Evolutionary conservation across 2,888 invertebrate genomes (phyloP).

Genomic region (Drosophila robusta): DNA sequence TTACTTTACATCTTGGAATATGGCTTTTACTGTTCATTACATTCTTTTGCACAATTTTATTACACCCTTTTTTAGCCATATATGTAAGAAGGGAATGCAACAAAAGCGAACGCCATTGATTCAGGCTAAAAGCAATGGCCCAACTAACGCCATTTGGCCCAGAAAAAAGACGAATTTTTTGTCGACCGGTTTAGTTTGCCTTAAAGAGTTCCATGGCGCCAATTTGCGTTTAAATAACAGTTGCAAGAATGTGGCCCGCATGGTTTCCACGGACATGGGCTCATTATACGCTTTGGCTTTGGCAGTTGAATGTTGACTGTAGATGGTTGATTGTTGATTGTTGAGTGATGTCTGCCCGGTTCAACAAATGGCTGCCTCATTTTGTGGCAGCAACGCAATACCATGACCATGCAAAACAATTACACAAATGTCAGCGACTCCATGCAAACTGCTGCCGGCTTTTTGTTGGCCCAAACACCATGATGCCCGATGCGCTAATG

Average conservation of each 20-base stretch:
- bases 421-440: slow-evolving; percentile 36
- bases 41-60: neutral
- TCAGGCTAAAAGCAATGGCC: slow-evolving; percentile 41
- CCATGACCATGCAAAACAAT: slow-evolving; percentile 38
- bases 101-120: slow-evolving; percentile 20
- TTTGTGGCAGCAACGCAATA: slow-evolving; percentile 7
- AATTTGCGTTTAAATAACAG: neutral
- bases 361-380: slow-evolving; percentile 13
- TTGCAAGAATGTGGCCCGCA: slow-evolving; percentile 5
- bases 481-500: slow-evolving; percentile 15
- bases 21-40: neutral
- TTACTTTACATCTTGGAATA: too few species aligned
- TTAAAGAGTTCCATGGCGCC: slow-evolving; percentile 14
- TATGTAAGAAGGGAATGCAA: slow-evolving; percentile 19
- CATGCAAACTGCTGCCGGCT: neutral
- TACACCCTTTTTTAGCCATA: neutral
- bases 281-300: slow-evolving; percentile 45
- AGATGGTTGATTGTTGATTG: slow-evolving; percentile 28
- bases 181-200: neutral
- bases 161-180: slow-evolving; percentile 11
- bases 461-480: slow-evolving; percentile 10
- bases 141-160: slow-evolving; percentile 32
- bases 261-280: slow-evolving; percentile 15
- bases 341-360: slow-evolving; percentile 12
- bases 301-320: slow-evolving; percentile 35